A percentile compares a stretch with the other conserved stretches of the same genome.
Conservation (phyloP, 2,797 vertebrate species). For the Mycteria americana region DNA sequence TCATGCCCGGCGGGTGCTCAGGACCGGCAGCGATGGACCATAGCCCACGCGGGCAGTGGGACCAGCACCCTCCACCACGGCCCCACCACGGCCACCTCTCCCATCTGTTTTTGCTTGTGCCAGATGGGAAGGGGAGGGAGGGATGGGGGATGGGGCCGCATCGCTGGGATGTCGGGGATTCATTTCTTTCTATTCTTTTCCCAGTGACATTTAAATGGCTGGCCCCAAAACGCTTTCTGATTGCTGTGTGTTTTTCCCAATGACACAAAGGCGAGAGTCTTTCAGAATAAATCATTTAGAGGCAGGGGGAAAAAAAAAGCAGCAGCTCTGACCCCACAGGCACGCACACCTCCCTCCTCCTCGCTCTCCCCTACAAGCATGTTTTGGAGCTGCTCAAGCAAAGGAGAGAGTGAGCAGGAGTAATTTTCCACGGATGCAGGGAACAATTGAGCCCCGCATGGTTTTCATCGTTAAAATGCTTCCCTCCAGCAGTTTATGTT, state of each 20-base stretch:
- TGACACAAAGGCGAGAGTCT: neutral
- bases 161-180: neutral
- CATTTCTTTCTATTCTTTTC: neutral
- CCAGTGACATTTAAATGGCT: neutral
- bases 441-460: conserved; percentile 27
- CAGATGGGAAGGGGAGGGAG: neutral
- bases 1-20: rapidly evolving
- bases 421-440: conserved; percentile 44
- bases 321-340: neutral
- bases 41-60: rapidly evolving
- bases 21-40: neutral
- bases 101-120: neutral
- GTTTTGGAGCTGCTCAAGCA: neutral
- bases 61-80: neutral
- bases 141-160: neutral
- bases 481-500: conserved; percentile 38
- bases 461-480: neutral
- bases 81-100: neutral
- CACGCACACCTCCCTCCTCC: neutral
- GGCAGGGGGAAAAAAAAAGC: neutral
- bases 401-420: neutral
- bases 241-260: neutral
- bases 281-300: neutral
- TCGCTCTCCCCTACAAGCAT: neutral
- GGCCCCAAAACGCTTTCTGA: neutral